Evolutionary conservation across 2,113 vertebrate species (phyloP).

Genomic region (Pan paniscus): DNA sequence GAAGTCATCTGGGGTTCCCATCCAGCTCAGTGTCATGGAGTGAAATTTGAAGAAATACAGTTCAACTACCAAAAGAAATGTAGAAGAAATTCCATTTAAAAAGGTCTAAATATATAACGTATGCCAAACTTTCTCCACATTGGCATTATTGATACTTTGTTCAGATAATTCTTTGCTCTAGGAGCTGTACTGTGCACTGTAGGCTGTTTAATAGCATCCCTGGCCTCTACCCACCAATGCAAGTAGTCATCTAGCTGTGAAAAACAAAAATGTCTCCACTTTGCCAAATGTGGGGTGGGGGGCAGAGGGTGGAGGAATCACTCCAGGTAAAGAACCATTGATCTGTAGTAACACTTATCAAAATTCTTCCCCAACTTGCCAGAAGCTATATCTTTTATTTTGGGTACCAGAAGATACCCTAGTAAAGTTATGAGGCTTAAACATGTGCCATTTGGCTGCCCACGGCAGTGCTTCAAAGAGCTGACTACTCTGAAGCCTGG

Average conservation of each 20-base stretch:
- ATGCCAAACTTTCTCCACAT: neutral
- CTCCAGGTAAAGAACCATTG: neutral
- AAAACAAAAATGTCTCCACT: neutral
- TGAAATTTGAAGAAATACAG: neutral
- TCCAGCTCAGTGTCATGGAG: conserved; percentile 26
- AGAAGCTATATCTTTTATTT: neutral
- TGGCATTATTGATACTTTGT: neutral
- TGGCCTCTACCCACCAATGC: neutral
- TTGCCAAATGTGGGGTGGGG: neutral
- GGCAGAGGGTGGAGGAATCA: too few relatives aligned
- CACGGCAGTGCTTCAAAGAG: neutral
- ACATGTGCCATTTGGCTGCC: neutral
- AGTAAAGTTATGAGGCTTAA: neutral
- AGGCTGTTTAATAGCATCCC: neutral
- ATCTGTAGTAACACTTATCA: neutral
- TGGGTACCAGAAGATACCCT: neutral
- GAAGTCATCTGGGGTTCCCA: neutral
- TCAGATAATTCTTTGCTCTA: neutral
- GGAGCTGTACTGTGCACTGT: neutral
- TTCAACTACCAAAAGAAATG: neutral
- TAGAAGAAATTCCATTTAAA: neutral
- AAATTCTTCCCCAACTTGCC: neutral
- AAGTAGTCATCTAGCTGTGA: neutral
- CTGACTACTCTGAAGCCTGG: neutral
- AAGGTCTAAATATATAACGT: neutral